Evolutionary conservation across 2,113 vertebrate species (phyloP).

Genomic region (Motacilla alba): DNA sequence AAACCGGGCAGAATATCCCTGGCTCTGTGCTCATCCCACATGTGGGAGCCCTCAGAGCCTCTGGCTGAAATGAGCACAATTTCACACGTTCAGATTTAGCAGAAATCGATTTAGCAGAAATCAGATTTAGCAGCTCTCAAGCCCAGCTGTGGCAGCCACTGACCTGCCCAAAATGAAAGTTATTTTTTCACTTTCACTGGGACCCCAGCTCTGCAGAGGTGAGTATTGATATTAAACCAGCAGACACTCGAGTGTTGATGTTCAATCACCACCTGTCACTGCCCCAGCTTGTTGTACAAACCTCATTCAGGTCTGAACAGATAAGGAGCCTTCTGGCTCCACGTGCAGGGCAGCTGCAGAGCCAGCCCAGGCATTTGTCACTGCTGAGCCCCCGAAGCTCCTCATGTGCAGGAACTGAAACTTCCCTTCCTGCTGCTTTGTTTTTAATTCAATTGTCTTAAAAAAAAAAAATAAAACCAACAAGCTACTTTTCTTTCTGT

Average conservation of each 20-base stretch:
- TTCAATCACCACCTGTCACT: not conserved
- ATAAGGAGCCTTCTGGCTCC: not conserved
- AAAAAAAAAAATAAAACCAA: not conserved
- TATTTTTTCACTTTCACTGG: not conserved
- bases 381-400: slow-evolving; percentile 8
- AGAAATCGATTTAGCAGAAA: not conserved
- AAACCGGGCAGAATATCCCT: not conserved
- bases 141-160: not conserved
- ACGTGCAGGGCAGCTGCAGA: not conserved
- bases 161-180: not conserved
- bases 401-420: slow-evolving; percentile 44
- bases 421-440: slow-evolving; percentile 37
- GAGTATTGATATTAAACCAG: not conserved
- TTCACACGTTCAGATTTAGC: not conserved
- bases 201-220: not conserved
- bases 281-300: not conserved
- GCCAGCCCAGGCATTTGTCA: not conserved
- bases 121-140: not conserved
- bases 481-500: not conserved
- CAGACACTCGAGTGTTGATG: not conserved
- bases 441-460: slow-evolving; percentile 17
- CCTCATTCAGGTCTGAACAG: not conserved
- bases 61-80: not conserved
- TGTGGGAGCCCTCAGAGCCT: not conserved
- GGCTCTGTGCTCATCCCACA: not conserved